Evolutionary conservation across 2,888 invertebrate species (phyloP).

Genomic region (Patella pellucida): DNA sequence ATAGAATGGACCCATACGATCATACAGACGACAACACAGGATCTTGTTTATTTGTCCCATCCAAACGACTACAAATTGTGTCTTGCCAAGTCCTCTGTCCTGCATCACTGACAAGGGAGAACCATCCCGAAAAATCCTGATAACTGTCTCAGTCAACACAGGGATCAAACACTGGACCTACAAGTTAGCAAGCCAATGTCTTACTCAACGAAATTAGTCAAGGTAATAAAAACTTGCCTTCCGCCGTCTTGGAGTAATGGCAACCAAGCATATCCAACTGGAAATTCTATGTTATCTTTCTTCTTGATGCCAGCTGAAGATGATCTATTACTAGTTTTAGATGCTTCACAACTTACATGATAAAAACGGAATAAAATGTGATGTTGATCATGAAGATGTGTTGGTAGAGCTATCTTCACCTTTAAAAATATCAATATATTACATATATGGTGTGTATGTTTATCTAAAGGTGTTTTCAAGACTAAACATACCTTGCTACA

Average conservation of each 20-base stretch:
- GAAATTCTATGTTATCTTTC: conserved; percentile 70
- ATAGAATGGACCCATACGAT: too few relatives aligned
- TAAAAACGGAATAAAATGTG: conserved; percentile 95
- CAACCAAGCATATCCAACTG: conserved; percentile 95
- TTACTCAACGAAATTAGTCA: not conserved
- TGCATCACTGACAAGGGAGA: too few relatives aligned
- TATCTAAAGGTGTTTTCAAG: too few relatives aligned
- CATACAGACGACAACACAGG: too few relatives aligned
- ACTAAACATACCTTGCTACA: too few relatives aligned
- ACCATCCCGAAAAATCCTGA: too few relatives aligned
- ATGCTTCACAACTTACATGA: conserved; percentile 86
- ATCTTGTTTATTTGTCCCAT: not conserved
- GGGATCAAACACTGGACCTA: too few relatives aligned
- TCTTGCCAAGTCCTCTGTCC: too few relatives aligned
- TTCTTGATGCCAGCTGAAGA: conserved; percentile 50
- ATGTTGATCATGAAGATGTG: conserved; percentile 86
- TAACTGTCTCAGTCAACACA: too few relatives aligned
- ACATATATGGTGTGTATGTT: too few relatives aligned
- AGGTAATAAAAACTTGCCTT: conserved; percentile 68
- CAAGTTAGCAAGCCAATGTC: too few relatives aligned
- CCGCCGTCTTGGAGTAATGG: conserved; percentile 81
- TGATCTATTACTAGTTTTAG: conserved; percentile 47
- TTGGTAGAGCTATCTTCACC: conserved; percentile 90
- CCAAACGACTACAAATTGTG: too few relatives aligned
- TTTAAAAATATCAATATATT: conserved; percentile 42